Evolutionary conservation across 2,888 invertebrate species (phyloP).

Genomic region (Temnothorax rugatulus): DNA sequence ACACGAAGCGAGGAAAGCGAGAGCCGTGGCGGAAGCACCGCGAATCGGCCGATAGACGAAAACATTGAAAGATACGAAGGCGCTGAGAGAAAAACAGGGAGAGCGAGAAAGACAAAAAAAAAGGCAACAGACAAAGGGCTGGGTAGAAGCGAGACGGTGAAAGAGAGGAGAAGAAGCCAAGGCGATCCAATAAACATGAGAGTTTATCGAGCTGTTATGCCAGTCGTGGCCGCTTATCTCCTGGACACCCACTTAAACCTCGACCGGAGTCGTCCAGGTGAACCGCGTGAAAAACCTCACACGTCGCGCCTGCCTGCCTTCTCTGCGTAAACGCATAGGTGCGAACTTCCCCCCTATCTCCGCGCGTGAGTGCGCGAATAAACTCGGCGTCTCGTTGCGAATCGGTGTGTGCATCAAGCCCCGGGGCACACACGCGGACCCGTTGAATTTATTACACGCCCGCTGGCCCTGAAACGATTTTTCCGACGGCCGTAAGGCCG

Average conservation of each 20-base stretch:
- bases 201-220: slow-evolving; percentile 85
- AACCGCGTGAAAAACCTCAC: slow-evolving; percentile 83
- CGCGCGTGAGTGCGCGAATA: slow-evolving; percentile 20
- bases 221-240: slow-evolving; percentile 83
- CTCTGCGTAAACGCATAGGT: slow-evolving; percentile 67
- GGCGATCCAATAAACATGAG: slow-evolving; percentile 84
- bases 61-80: slow-evolving; percentile 28
- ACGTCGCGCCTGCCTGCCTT: slow-evolving; percentile 75
- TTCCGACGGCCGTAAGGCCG: slow-evolving; percentile 43
- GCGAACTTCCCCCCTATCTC: slow-evolving; percentile 31
- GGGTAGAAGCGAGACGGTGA: slow-evolving; percentile 27
- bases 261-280: slow-evolving; percentile 75
- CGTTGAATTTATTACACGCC: slow-evolving; percentile 60
- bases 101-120: slow-evolving; percentile 48
- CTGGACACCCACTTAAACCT: slow-evolving; percentile 85
- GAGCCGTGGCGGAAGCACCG: slow-evolving; percentile 19
- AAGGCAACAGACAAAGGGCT: slow-evolving; percentile 17
- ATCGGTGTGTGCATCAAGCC: slow-evolving; percentile 25
- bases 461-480: slow-evolving; percentile 60
- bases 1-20: slow-evolving; percentile 54
- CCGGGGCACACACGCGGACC: slow-evolving; percentile 31
- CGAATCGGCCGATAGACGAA: slow-evolving; percentile 33
- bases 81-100: slow-evolving; percentile 24
- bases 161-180: slow-evolving; percentile 56
- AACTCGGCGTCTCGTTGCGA: slow-evolving; percentile 46